Conservation (phyloP, 2,113 vertebrate genomes). For the Neofelis nebulosa region DNA sequence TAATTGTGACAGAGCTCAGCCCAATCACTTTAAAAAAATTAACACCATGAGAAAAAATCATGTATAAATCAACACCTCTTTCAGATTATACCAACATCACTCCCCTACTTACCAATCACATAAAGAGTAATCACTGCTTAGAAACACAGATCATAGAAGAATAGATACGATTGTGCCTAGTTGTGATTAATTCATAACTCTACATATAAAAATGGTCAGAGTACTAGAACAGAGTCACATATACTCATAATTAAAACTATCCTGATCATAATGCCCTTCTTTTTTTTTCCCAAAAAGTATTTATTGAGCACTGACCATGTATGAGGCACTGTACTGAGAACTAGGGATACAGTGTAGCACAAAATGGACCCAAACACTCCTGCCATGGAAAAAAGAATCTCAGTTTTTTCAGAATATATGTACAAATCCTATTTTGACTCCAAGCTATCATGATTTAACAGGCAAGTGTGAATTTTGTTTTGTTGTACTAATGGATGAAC, state of each 20-base stretch:
- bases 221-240: background rate
- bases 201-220: background rate
- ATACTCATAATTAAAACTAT: constrained; percentile 7
- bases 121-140: background rate
- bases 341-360: background rate
- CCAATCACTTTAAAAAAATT: background rate
- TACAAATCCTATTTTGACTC: background rate
- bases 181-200: background rate
- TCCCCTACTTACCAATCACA: background rate
- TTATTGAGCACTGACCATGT: background rate
- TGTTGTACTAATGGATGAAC: background rate
- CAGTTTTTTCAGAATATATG: background rate
- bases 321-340: background rate
- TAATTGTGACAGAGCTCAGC: background rate
- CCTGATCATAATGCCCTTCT: background rate
- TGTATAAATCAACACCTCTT: background rate
- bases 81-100: background rate
- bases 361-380: background rate
- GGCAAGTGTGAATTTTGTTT: background rate
- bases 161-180: background rate
- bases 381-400: background rate
- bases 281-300: background rate
- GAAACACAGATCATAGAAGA: background rate
- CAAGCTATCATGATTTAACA: background rate
- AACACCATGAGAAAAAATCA: background rate